phyloP scores from a whole-genome alignment of 2,888 invertebrate genomes.

The Tenthredo mesomela region DNA sequence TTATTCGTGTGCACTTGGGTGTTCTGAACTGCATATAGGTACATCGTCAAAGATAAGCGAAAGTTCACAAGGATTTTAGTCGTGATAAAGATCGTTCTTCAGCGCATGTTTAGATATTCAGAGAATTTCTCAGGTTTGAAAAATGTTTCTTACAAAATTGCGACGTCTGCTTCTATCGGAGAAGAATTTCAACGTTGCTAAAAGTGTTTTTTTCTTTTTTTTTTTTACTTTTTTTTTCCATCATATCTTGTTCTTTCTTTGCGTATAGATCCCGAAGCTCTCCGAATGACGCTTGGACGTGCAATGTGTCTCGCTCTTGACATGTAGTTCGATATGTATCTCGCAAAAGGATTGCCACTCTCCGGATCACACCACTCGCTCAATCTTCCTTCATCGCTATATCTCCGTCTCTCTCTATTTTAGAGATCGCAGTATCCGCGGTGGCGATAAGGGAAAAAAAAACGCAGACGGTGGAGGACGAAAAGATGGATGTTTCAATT shows the following conservation, averaged over 20 bases:
- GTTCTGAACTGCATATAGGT: neutral
- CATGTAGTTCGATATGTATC: constrained; percentile 21
- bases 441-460: constrained; percentile 11
- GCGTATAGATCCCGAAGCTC: neutral
- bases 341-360: constrained; percentile 20
- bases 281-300: constrained; percentile 9
- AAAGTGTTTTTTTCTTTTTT: neutral
- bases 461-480: constrained; percentile 16
- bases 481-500: constrained; percentile 50
- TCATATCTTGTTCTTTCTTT: neutral
- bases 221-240: neutral
- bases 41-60: neutral
- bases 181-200: neutral
- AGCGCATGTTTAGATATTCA: neutral
- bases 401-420: neutral
- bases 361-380: constrained; percentile 11
- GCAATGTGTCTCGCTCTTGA: constrained; percentile 24
- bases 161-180: neutral
- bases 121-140: neutral
- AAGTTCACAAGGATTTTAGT: neutral
- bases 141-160: neutral
- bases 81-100: neutral
- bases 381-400: constrained; percentile 18
- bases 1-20: neutral
- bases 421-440: constrained; percentile 16